Percentiles rank a stretch among this genome's conserved stretches.
Evolutionary conservation across 2,797 vertebrate genomes (phyloP).

Genomic region (Carduelis carduelis): DNA sequence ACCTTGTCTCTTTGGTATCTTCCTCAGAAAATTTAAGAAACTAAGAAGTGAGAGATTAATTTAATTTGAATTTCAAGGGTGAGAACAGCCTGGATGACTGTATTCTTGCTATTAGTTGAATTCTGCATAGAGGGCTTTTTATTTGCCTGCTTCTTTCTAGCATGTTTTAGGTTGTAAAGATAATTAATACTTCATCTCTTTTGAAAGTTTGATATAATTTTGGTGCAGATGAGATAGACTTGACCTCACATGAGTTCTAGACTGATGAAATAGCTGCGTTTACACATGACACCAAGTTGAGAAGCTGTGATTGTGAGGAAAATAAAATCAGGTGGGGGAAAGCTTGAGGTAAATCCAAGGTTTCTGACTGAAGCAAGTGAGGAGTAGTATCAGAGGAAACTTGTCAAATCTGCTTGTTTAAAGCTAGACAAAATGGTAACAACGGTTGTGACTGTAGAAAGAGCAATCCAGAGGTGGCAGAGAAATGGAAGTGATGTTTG

Average conservation of each 20-base stretch:
- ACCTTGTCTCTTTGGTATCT: not conserved
- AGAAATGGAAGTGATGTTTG: not conserved
- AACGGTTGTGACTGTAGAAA: accelerated
- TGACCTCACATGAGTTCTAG: not conserved
- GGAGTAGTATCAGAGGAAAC: not conserved
- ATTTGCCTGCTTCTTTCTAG: not conserved
- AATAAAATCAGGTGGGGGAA: not conserved
- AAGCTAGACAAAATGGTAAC: not conserved
- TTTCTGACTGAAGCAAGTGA: not conserved
- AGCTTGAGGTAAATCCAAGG: not conserved
- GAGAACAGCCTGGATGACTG: not conserved
- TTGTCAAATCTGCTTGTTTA: not conserved
- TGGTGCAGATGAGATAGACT: not conserved
- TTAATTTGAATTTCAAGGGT: not conserved
- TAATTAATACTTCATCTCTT: not conserved
- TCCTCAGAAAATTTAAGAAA: not conserved
- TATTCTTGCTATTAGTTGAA: not conserved
- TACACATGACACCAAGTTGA: not conserved
- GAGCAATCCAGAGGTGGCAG: not conserved
- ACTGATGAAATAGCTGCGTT: not conserved
- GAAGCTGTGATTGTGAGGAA: not conserved
- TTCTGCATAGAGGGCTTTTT: not conserved
- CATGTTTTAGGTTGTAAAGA: not conserved
- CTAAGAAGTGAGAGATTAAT: not conserved
- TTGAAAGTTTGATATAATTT: accelerated